Evolutionary conservation across 2,888 invertebrate genomes (phyloP).

Genomic region (Prosapia bicincta): DNA sequence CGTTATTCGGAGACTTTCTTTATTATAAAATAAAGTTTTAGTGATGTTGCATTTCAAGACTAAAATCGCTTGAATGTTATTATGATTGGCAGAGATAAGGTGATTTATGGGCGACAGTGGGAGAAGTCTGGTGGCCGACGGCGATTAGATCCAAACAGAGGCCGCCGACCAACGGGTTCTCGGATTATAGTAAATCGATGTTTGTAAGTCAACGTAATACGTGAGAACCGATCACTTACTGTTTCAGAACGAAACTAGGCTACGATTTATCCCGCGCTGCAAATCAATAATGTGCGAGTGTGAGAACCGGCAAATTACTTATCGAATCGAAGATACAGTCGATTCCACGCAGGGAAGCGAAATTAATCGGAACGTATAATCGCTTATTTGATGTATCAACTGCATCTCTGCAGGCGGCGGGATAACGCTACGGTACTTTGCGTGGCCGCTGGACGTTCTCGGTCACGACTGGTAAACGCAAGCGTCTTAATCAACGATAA

Average conservation of each 20-base stretch:
- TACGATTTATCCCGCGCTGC: background rate
- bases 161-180: slow-evolving; percentile 12
- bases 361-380: background rate
- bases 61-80: no score
- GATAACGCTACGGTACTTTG: background rate
- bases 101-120: no score
- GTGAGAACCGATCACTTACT: slow-evolving; percentile 19
- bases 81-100: no score
- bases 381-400: background rate
- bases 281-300: background rate
- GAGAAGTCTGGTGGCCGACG: no score
- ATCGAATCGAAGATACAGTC: background rate
- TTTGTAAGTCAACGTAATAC: slow-evolving; percentile 23
- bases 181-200: slow-evolving; percentile 27
- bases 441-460: background rate
- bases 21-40: no score
- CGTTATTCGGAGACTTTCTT: no score
- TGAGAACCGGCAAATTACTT: background rate
- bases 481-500: no score
- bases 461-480: no score
- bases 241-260: slow-evolving; percentile 2
- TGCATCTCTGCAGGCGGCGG: background rate
- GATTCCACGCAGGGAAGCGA: background rate
- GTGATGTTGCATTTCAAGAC: no score
- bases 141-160: no score